Conservation (phyloP, 2,797 vertebrate species). For the Syndactyla subalaris region DNA sequence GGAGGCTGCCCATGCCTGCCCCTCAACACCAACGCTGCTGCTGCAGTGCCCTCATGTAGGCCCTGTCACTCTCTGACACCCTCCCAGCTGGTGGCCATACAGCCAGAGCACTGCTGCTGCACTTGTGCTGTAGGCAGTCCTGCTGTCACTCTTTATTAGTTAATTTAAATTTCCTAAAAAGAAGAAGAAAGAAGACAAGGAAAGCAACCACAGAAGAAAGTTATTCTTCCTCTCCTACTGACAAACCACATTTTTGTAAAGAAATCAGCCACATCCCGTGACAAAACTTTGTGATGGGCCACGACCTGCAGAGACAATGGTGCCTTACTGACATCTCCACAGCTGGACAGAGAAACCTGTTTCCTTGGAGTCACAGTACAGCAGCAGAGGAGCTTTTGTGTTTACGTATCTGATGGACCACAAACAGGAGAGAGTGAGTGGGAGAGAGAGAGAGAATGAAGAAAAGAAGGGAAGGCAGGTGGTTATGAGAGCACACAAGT, state of each 20-base stretch:
- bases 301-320: not conserved
- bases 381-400: not conserved
- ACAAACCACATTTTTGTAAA: not conserved
- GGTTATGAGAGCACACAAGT: slow-evolving; percentile 23
- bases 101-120: not conserved
- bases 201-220: not conserved
- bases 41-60: not conserved
- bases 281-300: not conserved
- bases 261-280: not conserved
- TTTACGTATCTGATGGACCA: accelerated
- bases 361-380: not conserved
- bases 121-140: not conserved
- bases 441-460: not conserved
- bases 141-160: not conserved
- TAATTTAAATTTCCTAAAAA: not conserved
- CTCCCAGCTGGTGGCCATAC: not conserved
- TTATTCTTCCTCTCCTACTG: not conserved
- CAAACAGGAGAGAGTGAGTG: not conserved
- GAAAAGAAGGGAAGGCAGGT: not conserved
- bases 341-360: not conserved
- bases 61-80: not conserved
- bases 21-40: not conserved
- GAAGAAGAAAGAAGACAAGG: not conserved
- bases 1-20: not conserved
- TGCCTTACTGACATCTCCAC: not conserved